phyloP scores from a whole-genome alignment of 2,113 vertebrate genomes.

The Neoarius graeffei region DNA sequence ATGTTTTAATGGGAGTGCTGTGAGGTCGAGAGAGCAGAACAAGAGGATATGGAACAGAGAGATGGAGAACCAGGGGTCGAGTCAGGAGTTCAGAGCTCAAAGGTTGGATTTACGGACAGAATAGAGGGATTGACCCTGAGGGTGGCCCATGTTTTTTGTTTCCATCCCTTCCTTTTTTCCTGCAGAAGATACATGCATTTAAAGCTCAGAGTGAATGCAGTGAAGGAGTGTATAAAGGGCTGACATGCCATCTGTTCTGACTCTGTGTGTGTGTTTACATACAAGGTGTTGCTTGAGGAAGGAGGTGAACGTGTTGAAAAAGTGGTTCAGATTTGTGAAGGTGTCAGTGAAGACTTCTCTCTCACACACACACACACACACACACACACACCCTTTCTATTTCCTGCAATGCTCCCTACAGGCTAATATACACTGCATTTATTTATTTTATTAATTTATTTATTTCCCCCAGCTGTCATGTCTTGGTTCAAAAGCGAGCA shows the following conservation, averaged over 20 bases:
- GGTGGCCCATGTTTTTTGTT: constrained; percentile 28
- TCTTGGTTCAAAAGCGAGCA: background rate
- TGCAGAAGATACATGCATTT: constrained; percentile 28
- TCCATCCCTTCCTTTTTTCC: constrained; percentile 10
- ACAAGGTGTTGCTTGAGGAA: constrained; percentile 27
- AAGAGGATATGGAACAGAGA: constrained; percentile 32
- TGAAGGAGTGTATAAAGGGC: constrained; percentile 28
- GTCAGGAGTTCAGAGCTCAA: background rate
- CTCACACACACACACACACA: constrained; percentile 30
- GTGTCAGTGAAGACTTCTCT: constrained; percentile 30
- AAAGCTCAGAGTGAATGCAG: constrained; percentile 14
- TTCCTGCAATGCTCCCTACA: constrained; percentile 59
- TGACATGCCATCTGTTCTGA: constrained; percentile 7
- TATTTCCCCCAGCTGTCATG: constrained; percentile 6
- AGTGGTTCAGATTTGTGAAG: constrained; percentile 28
- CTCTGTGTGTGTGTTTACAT: background rate
- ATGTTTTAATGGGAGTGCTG: constrained; percentile 8
- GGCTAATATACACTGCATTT: constrained; percentile 44
- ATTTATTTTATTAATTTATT: background rate
- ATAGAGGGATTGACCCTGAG: constrained; percentile 47
- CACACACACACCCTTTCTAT: constrained; percentile 48
- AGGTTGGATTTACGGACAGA: constrained; percentile 61
- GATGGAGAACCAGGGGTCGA: constrained; percentile 23
- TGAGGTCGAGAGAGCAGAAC: constrained; percentile 11
- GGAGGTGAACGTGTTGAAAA: constrained; percentile 44